Conservation (phyloP, 2,113 vertebrate species). For the Myocastor coypus region DNA sequence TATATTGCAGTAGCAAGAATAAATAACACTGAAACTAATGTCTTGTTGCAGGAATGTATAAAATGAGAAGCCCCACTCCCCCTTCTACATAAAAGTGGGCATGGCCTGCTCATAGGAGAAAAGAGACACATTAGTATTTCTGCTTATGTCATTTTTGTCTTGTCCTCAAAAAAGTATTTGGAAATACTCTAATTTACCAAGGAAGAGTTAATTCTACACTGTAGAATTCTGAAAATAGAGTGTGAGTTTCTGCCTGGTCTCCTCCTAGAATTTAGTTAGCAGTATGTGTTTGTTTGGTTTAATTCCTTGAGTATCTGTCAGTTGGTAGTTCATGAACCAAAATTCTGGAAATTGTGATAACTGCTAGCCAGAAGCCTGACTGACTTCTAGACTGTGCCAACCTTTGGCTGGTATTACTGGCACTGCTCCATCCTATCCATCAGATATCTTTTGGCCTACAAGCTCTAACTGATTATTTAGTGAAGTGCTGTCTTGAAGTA, state of each 20-base stretch:
- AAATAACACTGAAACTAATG: neutral
- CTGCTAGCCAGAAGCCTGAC: slow-evolving; percentile 6
- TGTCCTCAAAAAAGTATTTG: slow-evolving; percentile 24
- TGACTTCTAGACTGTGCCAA: slow-evolving; percentile 35
- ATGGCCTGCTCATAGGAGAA: neutral
- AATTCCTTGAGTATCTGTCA: slow-evolving; percentile 25
- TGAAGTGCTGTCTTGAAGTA: neutral
- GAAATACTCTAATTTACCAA: slow-evolving; percentile 22
- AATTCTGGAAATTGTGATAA: neutral
- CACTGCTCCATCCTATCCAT: neutral
- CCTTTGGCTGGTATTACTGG: neutral
- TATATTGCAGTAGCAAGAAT: neutral
- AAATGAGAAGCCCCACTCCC: neutral
- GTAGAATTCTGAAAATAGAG: slow-evolving; percentile 43
- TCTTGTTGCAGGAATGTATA: neutral
- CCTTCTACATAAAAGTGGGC: neutral
- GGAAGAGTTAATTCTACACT: neutral
- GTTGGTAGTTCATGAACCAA: neutral
- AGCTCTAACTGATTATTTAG: neutral
- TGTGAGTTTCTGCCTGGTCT: neutral
- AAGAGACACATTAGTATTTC: neutral
- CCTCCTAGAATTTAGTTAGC: neutral
- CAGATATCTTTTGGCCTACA: neutral
- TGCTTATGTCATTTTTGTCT: neutral
- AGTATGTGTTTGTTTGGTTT: slow-evolving; percentile 27